These are phyloP conservation scores for Rhagologus leucostigma DNA, from an alignment of 2,113 vertebrate genomes.

Conservation along the genomic window DNA sequence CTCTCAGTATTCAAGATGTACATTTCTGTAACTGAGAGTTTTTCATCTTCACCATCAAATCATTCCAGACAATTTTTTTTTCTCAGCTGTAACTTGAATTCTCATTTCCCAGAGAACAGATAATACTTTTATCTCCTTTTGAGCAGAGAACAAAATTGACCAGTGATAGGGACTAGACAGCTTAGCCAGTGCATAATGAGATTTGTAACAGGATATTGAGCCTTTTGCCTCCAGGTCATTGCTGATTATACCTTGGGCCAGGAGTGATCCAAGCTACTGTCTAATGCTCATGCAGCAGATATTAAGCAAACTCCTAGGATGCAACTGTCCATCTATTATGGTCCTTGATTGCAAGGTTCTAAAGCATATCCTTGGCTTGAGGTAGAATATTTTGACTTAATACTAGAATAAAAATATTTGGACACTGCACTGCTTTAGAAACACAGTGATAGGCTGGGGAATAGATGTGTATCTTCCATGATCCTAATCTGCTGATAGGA, in stretches of 20 bases:
- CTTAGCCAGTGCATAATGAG: background rate
- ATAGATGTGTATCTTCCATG: background rate
- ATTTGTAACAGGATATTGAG: slow-evolving; percentile 53
- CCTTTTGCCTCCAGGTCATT: slow-evolving; percentile 13
- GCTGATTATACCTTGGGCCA: background rate
- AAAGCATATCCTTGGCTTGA: background rate
- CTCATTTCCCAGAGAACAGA: slow-evolving; percentile 13
- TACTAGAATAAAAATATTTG: background rate
- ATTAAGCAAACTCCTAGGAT: background rate
- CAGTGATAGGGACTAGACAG: background rate
- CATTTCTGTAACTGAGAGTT: background rate
- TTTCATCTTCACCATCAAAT: slow-evolving; percentile 36
- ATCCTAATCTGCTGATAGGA: background rate
- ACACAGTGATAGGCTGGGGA: background rate
- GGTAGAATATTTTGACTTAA: background rate
- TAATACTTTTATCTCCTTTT: slow-evolving; percentile 13
- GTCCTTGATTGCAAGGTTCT: background rate
- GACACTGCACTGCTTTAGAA: background rate
- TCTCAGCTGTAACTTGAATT: background rate
- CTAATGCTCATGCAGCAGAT: background rate
- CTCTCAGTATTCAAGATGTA: background rate
- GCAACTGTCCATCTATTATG: background rate
- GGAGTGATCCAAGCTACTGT: background rate
- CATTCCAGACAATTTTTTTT: background rate
- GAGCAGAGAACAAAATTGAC: background rate